These are phyloP conservation scores for Australoheros scitulus DNA, from an alignment of 2,113 vertebrate genomes.

Conservation along the genomic window DNA sequence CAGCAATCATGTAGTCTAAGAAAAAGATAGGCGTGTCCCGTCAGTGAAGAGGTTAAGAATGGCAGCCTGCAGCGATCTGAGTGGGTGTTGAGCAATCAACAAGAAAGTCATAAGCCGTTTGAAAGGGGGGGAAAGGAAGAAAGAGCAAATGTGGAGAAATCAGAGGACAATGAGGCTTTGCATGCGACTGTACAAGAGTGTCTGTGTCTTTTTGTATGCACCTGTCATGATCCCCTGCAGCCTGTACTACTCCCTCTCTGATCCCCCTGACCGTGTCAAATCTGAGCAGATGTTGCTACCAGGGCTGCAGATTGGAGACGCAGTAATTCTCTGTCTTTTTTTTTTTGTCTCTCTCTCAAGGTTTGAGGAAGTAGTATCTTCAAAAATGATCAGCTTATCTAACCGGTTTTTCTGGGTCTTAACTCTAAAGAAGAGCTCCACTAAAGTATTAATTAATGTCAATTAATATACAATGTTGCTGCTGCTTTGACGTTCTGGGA, in stretches of 20 bases:
- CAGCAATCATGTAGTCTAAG: constrained; percentile 69
- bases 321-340: background rate
- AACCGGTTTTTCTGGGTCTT: constrained; percentile 25
- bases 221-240: constrained; percentile 56
- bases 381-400: background rate
- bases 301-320: background rate
- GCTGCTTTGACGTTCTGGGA: background rate
- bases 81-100: constrained; percentile 72
- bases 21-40: constrained; percentile 67
- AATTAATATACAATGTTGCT: background rate
- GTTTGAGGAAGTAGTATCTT: background rate
- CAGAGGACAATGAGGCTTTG: constrained; percentile 18
- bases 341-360: background rate
- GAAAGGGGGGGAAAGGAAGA: constrained; percentile 20
- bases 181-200: background rate
- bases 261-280: constrained; percentile 14
- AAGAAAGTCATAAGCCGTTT: constrained; percentile 38
- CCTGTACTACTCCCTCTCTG: constrained; percentile 16
- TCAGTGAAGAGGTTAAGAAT: constrained; percentile 71
- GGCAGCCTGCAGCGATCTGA: constrained; percentile 62
- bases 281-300: constrained; percentile 43
- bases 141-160: constrained; percentile 1
- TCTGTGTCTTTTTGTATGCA: constrained; percentile 50
- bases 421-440: background rate
- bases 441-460: background rate